Evolutionary conservation across 2,797 vertebrate genomes (phyloP), one percentile per base, ranked within the genome.

Genomic region (Mus minutoides): DNA sequence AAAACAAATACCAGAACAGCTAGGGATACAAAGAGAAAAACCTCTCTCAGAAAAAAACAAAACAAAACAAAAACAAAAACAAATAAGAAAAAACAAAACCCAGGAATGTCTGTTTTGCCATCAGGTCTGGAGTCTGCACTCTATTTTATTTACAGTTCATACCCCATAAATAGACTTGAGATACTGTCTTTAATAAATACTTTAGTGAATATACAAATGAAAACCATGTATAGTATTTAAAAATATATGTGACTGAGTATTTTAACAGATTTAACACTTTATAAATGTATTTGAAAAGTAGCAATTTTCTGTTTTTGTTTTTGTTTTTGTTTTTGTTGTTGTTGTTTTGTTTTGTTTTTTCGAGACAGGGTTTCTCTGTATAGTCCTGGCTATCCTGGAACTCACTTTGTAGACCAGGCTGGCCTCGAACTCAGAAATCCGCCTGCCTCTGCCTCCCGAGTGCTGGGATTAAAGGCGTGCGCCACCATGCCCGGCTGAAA

Each of bases 181-280:
- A 13, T 90, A 56, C 13, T 90, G 7, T 49, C 2, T 17, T 88
- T 75, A 82, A 76, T 79, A 92, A 89, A 75, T 54, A 8, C 75
- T 76, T 76, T 69, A 93, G 88, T 92, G 37, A 64, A 58, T 76
- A 84, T 40, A 56, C 40, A 95, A 92, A 62, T 62, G 2, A 85
- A 94, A 62, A 80, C 37, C 1, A 49, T 80, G 16, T 87, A 37
- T 88, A 43, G 19, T 88, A 75, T 86, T 94, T 88, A 34, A 88
- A 95, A 77, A 78, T 14, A 67, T 58, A 43, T n/a, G 6, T 90
- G 77, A 83, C 31, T 95, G 24, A 10, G 52, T 80, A 83, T 93
- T 84, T 60, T 49, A 46, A 31, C 3, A 96, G 9, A 16, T 19
- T 60, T 71, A 90, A 19, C 60, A 91, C 71, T 89, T 91, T 92